Percentiles rank a stretch among this genome's conserved stretches.
Conservation (phyloP, 2,113 vertebrate species). For the human (Homo sapiens) region DNA sequence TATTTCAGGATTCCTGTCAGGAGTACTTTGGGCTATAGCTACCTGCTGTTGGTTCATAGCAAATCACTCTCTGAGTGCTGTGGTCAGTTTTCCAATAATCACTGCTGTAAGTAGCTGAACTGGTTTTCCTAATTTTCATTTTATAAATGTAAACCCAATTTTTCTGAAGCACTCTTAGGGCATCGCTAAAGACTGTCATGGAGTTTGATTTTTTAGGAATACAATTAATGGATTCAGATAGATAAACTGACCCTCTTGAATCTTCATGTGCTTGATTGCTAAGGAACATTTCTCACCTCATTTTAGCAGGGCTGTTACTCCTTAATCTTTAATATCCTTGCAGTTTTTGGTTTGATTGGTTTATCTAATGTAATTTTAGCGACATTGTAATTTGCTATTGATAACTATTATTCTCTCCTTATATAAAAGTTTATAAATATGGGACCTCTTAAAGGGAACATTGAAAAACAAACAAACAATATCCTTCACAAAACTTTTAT, state of each 20-base stretch:
- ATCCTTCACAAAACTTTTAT: background rate
- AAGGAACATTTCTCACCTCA: background rate
- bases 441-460: background rate
- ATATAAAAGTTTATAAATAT: background rate
- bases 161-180: background rate
- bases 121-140: background rate
- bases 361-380: background rate
- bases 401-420: background rate
- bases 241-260: background rate
- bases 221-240: background rate
- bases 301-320: background rate
- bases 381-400: background rate
- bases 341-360: background rate
- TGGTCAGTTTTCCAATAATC: slow-evolving; percentile 92
- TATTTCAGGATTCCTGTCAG: slow-evolving; percentile 89
- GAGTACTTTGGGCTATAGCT: slow-evolving; percentile 90
- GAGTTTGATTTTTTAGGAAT: background rate
- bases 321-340: background rate
- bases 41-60: slow-evolving; percentile 93
- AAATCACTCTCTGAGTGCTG: slow-evolving; percentile 89
- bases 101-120: slow-evolving; percentile 88
- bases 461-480: background rate
- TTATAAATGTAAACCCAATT: background rate
- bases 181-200: background rate
- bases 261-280: background rate